A percentile compares a stretch with the other conserved stretches of the same genome.
phyloP scores from a whole-genome alignment of 30 jellyfish, hydroid and myxozoan species.

The Phacellophora camtschatica region DNA sequence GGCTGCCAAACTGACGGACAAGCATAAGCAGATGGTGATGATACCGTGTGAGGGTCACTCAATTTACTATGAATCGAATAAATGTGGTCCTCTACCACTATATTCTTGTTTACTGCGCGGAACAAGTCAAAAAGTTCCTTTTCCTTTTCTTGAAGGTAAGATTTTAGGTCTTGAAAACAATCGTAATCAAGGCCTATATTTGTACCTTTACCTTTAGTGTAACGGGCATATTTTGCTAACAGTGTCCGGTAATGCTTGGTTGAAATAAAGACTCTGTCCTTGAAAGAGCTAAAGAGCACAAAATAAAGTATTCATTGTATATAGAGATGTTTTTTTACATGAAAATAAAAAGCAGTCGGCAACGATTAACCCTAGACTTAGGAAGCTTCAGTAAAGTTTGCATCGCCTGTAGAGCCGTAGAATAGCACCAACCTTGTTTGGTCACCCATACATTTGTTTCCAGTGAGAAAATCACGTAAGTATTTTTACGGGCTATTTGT shows the following conservation, averaged over 20 bases:
- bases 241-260: background rate
- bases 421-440: too few species aligned
- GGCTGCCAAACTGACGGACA: background rate
- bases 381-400: too few species aligned
- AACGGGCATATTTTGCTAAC: background rate
- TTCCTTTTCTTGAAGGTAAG: background rate
- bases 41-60: background rate
- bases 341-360: too few species aligned
- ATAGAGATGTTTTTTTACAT: background rate
- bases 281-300: background rate
- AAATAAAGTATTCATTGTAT: background rate
- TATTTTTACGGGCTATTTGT: background rate
- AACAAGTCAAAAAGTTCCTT: background rate
- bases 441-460: background rate
- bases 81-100: background rate
- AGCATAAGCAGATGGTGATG: background rate
- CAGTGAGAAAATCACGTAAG: background rate
- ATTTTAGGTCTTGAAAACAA: background rate
- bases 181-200: background rate
- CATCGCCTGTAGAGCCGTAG: too few species aligned
- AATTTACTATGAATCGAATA: background rate
- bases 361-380: too few species aligned
- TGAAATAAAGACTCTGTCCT: background rate
- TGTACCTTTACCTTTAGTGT: background rate
- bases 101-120: background rate